A percentile compares a stretch with the other conserved stretches of the same genome.
These are phyloP conservation scores for Clytia hemisphaerica DNA, from an alignment of 30 jellyfish, hydroid and myxozoan species.

Conservation along the genomic window DNA sequence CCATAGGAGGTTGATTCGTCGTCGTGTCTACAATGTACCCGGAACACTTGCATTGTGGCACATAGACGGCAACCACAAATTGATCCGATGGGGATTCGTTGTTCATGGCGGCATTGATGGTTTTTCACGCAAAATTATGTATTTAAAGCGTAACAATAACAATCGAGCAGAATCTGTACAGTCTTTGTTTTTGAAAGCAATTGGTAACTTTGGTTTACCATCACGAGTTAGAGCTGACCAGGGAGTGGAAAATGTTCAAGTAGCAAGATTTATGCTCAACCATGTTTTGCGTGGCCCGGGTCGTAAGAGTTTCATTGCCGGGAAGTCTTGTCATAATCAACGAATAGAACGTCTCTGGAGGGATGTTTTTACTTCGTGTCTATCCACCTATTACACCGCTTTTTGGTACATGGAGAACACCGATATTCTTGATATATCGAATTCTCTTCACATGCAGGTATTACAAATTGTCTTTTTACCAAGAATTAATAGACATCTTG, in stretches of 20 bases:
- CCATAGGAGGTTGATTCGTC: background rate
- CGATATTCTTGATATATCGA: background rate
- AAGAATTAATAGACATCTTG: slow-evolving; percentile 6
- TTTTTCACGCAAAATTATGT: slow-evolving; percentile 24
- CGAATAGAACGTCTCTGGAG: slow-evolving; percentile 21
- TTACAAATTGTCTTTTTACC: slow-evolving; percentile 16
- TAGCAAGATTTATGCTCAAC: slow-evolving; percentile 32
- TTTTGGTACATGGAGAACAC: background rate
- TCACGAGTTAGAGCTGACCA: slow-evolving; percentile 39
- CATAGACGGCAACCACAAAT: slow-evolving; percentile 31
- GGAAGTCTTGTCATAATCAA: slow-evolving; percentile 11
- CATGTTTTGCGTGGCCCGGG: slow-evolving; percentile 29
- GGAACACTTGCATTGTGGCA: slow-evolving; percentile 40
- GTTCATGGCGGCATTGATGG: slow-evolving; percentile 48
- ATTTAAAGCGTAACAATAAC: slow-evolving; percentile 1
- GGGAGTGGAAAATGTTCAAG: slow-evolving; percentile 40
- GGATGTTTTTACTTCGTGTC: slow-evolving; percentile 3
- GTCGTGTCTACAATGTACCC: slow-evolving; percentile 30
- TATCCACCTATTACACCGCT: background rate
- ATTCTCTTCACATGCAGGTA: background rate
- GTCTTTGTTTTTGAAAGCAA: background rate
- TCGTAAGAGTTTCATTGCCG: slow-evolving; percentile 24
- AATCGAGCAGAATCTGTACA: slow-evolving; percentile 37
- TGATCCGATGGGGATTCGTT: slow-evolving; percentile 36
- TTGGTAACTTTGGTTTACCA: slow-evolving; percentile 24